Evolutionary conservation across 2,888 invertebrate species (phyloP), one percentile per base, ranked within the genome.

Genomic region (Ennomos fuscantarius): DNA sequence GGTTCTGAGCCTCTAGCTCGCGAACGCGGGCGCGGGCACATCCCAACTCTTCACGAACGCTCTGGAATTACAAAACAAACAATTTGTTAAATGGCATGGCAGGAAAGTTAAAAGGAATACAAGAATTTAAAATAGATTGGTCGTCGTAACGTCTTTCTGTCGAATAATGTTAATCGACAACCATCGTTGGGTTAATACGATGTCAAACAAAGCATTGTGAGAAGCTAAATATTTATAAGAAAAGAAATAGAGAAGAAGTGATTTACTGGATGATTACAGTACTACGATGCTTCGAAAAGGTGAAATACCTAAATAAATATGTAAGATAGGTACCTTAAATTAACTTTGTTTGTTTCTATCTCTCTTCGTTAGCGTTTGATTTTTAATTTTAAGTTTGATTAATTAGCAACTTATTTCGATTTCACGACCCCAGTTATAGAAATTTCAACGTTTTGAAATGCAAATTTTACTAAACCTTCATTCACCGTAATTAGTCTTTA

Each of bases 1-100:
- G 90, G 86, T 97, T 97, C 81, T 97, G 96, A 33, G 94, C 93
- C 83, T 97, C 97, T 67, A 97, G 89, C 78, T 97, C 96, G 66
- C 95, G 94, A 44, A 97, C 96, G 60, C 95, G 93, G 60, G 93
- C 93, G 74, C 96, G 95, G 11, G 97, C 92, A 62, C 95, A 94
- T 55, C 94, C 93, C 76, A 97, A 93, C 86, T 97, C 96, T 78
- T 96, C 96, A 60, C 96, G 94, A 55, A 96, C 92, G 72, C 95
- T 95, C 96, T 96, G 89, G 0, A 79, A 80, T 24, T 36, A 33
- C 2, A 9, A 34, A n/a, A n/a, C 36, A 32, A 32, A 37, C 3
- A 13, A 6, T 8, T 12, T 46, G 11, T 11, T 13, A 35, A 45
- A 13, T 0, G 24, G 6, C 24, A 24, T 24, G 24, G 6, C 6